Percentiles rank a stretch among this genome's conserved stretches.
Evolutionary conservation across 2,888 invertebrate species (phyloP).

Genomic region (Spialia ferax): DNA sequence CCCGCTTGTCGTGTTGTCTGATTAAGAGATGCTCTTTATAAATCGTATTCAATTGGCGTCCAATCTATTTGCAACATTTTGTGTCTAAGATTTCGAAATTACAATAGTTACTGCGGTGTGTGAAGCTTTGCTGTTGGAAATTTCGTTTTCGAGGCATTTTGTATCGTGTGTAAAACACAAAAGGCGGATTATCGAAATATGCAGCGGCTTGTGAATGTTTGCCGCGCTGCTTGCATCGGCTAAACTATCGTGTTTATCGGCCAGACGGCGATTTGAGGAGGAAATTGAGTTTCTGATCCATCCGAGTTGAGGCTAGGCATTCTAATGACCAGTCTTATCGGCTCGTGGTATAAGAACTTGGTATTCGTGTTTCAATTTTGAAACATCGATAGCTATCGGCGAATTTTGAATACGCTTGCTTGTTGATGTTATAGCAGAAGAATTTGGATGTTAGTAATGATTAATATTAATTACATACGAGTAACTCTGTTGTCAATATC

Average conservation of each 20-base stretch:
- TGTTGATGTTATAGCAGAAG: neutral
- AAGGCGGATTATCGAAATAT: conserved; percentile 47
- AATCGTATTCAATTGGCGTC: conserved; percentile 26
- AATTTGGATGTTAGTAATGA: neutral
- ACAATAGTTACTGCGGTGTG: conserved; percentile 31
- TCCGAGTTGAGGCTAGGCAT: conserved; percentile 34
- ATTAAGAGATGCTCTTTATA: conserved; percentile 35
- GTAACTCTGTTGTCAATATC: too few relatives aligned
- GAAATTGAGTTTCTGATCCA: conserved; percentile 63
- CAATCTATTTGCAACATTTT: conserved; percentile 30
- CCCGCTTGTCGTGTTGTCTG: conserved; percentile 23
- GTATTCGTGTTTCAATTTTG: conserved; percentile 29
- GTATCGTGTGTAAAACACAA: conserved; percentile 23
- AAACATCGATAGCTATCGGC: conserved; percentile 18
- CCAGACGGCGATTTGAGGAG: conserved; percentile 52
- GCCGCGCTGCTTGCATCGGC: conserved; percentile 38
- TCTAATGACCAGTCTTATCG: conserved; percentile 33
- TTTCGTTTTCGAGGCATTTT: conserved; percentile 22
- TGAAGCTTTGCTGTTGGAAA: conserved; percentile 13
- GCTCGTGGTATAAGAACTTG: conserved; percentile 9
- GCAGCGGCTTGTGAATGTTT: conserved; percentile 39
- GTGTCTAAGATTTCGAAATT: conserved; percentile 36
- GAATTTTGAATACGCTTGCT: neutral
- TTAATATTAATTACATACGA: too few relatives aligned
- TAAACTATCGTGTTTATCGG: conserved; percentile 52